Evolutionary conservation across 2,888 invertebrate genomes (phyloP), one percentile per base, ranked within the genome.

Genomic region (Tricholauxania praeusta): DNA sequence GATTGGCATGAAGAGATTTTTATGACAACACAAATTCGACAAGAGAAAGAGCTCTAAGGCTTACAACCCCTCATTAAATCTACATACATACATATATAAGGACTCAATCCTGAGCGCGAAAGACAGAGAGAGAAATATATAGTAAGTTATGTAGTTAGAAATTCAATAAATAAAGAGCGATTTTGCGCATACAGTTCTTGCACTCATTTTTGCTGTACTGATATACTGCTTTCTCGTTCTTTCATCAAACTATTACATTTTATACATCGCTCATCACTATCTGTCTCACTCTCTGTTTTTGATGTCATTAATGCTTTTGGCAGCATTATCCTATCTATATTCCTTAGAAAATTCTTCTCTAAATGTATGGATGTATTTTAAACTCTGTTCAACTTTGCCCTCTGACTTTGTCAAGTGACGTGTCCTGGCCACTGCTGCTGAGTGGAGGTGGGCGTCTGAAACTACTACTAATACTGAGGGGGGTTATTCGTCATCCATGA

Each of bases 321-420:
- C 39, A 39, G 39, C 39, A 39, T 10, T 39, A 39, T 39, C 39
- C 39, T 39, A 39, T 39, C 39, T 39, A 39, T 39, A 2, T 53
- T 53, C 19, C 53, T 17, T 53, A 53, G 12, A 17, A 53, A 53
- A 53, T 19, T 2, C n/a, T n/a, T 19, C 19, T n/a, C 53, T 19
- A n/a, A 49, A 22, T 64, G 19, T 12, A 17, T n/a, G 53, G 53
- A 53, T 53, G 53, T 12, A 51, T 62, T 39, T 39, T 39, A 39
- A 82, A 82, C 83, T 82, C 81, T 80, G 77, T 81, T 81, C 81
- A 83, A 82, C 82, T 82, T 82, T 83, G 82, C 82, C 82, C 82
- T 82, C 82, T 80, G 82, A 83, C 82, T 81, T 82, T 82, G 79
- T 75, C 71, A 68, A 75, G 64, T 57, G 72, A 64, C 63, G 59